Base-by-base conservation (phyloP, 2,888 invertebrate species). In the Tineola bisselliella region DNA sequence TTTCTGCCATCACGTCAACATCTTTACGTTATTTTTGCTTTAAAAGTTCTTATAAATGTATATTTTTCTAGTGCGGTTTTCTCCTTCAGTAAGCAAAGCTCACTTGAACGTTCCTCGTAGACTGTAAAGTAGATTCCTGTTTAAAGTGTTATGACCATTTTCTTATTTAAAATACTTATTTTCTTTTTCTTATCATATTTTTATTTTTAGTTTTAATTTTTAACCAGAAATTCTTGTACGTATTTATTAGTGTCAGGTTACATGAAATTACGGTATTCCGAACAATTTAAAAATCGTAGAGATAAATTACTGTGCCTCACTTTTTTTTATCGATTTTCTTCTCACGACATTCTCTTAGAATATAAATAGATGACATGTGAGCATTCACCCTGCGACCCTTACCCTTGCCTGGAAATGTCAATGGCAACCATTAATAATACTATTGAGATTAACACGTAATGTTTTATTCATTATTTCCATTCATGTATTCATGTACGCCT, bases 371-470 rank as follows among this genome's bases (percentile, higher is more conserved):
- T 48, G n/a, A 8, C 6, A 13, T 17, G 43, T 43, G 43, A 10
- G 8, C 43, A 43, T 43, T 43, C 15, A 48, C n/a, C 54, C 25
- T 18, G 6, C 54, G 17, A 54, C 54, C 54, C 54, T 54, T 25
- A 25, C 54, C 25, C 19, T 54, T 25, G 8, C 54, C 11, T 54
- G 2, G 25, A 54, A 54, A 54, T 54, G 54, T 54, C 54, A 54
- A 54, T 54, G 54, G 19, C 25, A 54, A 54, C 25, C 54, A 54
- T 54, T 54, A 54, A 25, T 25, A 54, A 54, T 54, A n/a, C 54
- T 54, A 48, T 48, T 48, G 12, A 48, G 17, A 48, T 17, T 13
- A 48, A 3, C 13, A 48, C 17, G 2, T 38, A 38, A 48, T 48
- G 48, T 48, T 48, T 48, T 48, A 48, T 48, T 17, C 48, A 17